phyloP scores from a whole-genome alignment of 2,888 invertebrate genomes.

The Drosophila planitibia region DNA sequence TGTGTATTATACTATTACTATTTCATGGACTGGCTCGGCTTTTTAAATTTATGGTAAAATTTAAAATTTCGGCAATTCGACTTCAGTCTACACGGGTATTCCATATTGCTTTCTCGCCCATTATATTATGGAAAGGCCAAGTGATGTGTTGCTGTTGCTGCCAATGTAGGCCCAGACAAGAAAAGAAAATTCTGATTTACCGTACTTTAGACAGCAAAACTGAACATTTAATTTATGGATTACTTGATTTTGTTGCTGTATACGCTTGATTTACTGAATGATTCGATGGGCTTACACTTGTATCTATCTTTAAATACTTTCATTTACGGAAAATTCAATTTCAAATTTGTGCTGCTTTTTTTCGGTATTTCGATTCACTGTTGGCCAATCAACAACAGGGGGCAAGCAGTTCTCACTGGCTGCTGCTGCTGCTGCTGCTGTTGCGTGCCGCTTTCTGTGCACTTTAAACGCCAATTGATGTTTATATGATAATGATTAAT shows the following conservation, averaged over 20 bases:
- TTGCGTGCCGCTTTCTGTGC: slow-evolving; percentile 17
- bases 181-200: background rate
- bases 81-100: background rate
- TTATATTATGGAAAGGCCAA: background rate
- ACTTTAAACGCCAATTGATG: slow-evolving; percentile 75
- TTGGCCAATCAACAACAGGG: slow-evolving; percentile 60
- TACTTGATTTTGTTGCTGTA: background rate
- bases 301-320: slow-evolving; percentile 8
- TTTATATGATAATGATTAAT: slow-evolving; percentile 80
- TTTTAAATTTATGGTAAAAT: background rate
- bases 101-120: background rate
- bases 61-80: background rate
- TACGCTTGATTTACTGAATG: background rate
- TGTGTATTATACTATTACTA: background rate
- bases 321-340: slow-evolving; percentile 63
- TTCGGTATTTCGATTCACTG: slow-evolving; percentile 8
- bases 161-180: background rate
- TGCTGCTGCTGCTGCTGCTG: slow-evolving; percentile 6
- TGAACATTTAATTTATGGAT: background rate
- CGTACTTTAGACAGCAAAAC: background rate
- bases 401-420: slow-evolving; percentile 30
- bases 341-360: slow-evolving; percentile 48
- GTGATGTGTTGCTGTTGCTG: background rate
- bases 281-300: background rate
- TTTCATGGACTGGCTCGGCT: background rate